Conservation (phyloP, 2,113 vertebrate species). For the Ochotona curzoniae region DNA sequence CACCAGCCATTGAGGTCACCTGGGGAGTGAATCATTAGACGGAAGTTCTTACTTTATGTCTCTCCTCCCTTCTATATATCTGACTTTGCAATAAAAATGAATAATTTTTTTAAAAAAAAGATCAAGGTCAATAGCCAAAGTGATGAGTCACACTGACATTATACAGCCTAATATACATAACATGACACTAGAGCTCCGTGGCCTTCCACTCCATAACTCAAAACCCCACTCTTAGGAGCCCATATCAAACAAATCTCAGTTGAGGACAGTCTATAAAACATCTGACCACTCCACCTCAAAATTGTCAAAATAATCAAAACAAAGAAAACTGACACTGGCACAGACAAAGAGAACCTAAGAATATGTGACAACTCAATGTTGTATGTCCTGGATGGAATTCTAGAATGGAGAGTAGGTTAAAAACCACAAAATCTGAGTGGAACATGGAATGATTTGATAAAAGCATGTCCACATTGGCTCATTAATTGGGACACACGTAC, state of each 20-base stretch:
- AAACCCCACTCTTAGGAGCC: background rate
- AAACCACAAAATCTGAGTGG: background rate
- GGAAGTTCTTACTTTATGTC: too few species aligned
- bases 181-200: background rate
- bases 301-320: background rate
- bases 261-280: background rate
- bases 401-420: background rate
- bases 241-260: background rate
- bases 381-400: background rate
- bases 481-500: slow-evolving; percentile 8
- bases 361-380: background rate
- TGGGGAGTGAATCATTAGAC: too few species aligned
- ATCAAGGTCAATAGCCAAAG: background rate
- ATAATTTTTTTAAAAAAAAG: too few species aligned
- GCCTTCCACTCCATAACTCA: background rate
- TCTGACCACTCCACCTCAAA: background rate
- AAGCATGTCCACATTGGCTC: background rate
- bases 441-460: background rate
- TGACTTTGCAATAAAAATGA: too few species aligned
- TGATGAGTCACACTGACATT: background rate
- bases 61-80: too few species aligned
- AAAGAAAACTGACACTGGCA: too few species aligned
- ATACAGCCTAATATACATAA: background rate
- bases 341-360: background rate
- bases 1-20: too few species aligned